Evolutionary conservation across 1,140 invertebrate species (phyloP), one percentile per base, ranked within the genome.

Genomic region (Papilio machaon): DNA sequence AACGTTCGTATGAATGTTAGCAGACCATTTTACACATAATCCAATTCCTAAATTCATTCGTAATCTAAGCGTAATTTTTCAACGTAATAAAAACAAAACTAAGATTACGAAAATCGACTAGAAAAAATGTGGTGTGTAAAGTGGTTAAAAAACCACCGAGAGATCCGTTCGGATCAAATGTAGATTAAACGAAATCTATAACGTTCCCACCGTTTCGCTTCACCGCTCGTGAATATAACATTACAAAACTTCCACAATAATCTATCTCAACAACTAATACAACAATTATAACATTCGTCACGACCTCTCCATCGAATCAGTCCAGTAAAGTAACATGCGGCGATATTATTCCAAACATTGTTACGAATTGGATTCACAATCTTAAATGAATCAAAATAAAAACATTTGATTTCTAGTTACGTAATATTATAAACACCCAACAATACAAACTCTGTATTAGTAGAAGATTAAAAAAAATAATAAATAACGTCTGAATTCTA

Each of bases 161-260:
- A 87, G 84, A 91, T 91, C 88, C 89, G 89, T 88, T 90, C 87
- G 84, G 89, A 92, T 92, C 91, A 92, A 93, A 93, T 91, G 88
- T 91, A 92, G 89, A 92, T 90, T 92, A 89, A 88, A 90, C 88
- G 80, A 90, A 87, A 91, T 86, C 89, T 82, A 80, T 92, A 90
- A 92, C 80, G 88, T 94, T 94, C 93, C 92, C 93, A 94, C 88
- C 91, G 93, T 89, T 90, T 87, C 93, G 93, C 89, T 93, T 86
- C 87, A 91, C 84, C 85, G 92, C 87, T 83, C 82, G 83, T 87
- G 86, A 92, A 92, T 91, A 86, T 91, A 87, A 88, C 86, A 87
- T 92, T 91, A 87, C 87, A 86, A 84, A 91, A 89, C 85, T 86
- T 89, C 88, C 87, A 90, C 92, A 92, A 94, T 93, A 93, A 91